A percentile compares a stretch with the other conserved stretches of the same genome.
Conservation (phyloP, 2,888 invertebrate genomes). For the Parnassius glacialis region DNA sequence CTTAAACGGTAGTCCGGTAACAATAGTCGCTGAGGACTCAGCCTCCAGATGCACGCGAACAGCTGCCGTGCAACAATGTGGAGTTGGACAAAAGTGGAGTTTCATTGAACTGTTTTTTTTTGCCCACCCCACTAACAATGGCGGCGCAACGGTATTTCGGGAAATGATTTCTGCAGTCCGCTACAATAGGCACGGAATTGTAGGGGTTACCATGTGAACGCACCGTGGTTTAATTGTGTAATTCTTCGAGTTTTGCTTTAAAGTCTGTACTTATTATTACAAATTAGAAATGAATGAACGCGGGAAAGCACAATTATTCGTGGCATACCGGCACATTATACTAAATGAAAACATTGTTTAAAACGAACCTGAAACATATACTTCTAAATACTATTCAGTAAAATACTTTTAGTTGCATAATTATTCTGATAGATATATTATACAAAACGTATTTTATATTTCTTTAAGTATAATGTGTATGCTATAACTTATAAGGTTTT, state of each 20-base stretch:
- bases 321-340: no score
- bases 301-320: no score
- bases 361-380: no score
- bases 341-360: no score
- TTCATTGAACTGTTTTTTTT: slow-evolving; percentile 32
- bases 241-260: neutral
- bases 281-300: no score
- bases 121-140: slow-evolving; percentile 33
- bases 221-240: neutral
- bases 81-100: slow-evolving; percentile 33
- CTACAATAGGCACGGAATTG: slow-evolving; percentile 7
- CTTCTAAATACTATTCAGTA: no score
- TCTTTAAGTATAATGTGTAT: no score
- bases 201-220: slow-evolving; percentile 11
- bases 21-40: slow-evolving; percentile 8
- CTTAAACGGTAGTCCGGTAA: neutral
- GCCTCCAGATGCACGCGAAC: slow-evolving; percentile 27
- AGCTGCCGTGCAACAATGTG: slow-evolving; percentile 34
- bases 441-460: no score
- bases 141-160: slow-evolving; percentile 39
- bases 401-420: no score
- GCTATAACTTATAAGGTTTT: no score
- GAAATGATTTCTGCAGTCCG: slow-evolving; percentile 37
- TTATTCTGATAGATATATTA: no score
- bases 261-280: neutral